Evolutionary conservation across 2,797 vertebrate species (phyloP).

Genomic region (Leptoclinus maculatus): DNA sequence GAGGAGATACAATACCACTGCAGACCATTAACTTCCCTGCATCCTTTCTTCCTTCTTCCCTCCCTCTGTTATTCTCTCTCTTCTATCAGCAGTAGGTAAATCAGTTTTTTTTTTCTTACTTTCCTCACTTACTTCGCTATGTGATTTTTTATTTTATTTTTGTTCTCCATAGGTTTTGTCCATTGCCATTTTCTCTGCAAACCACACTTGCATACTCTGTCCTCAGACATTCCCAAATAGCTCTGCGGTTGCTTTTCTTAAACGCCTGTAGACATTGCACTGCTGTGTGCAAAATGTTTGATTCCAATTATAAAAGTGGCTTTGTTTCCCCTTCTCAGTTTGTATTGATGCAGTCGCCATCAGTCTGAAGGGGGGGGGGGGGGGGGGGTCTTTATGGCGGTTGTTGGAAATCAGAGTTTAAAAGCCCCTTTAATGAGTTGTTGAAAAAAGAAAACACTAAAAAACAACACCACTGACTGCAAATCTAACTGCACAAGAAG

Average conservation of each 20-base stretch:
- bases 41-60: not conserved
- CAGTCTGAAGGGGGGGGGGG: not conserved
- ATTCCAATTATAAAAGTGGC: slow-evolving; percentile 47
- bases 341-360: slow-evolving; percentile 36
- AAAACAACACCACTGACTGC: slow-evolving; percentile 41
- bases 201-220: slow-evolving; percentile 7
- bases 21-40: slow-evolving; percentile 42
- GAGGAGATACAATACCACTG: slow-evolving; percentile 27
- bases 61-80: slow-evolving; percentile 22
- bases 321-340: slow-evolving; percentile 14
- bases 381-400: slow-evolving; percentile 31
- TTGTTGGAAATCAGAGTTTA: slow-evolving; percentile 63
- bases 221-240: slow-evolving; percentile 6
- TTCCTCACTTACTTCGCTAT: not conserved
- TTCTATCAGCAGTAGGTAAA: slow-evolving; percentile 1
- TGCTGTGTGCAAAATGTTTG: slow-evolving; percentile 25
- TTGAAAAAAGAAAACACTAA: slow-evolving; percentile 29
- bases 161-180: slow-evolving; percentile 3
- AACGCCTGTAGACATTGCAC: slow-evolving; percentile 11
- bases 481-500: slow-evolving; percentile 46
- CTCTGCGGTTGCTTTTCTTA: slow-evolving; percentile 22
- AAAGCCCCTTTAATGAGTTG: slow-evolving; percentile 62
- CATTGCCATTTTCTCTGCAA: slow-evolving; percentile 8
- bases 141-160: not conserved
- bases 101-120: not conserved